A percentile compares a stretch with the other conserved stretches of the same genome.
Conservation (phyloP, 2,113 vertebrate species). For the Poecilia latipinna region DNA sequence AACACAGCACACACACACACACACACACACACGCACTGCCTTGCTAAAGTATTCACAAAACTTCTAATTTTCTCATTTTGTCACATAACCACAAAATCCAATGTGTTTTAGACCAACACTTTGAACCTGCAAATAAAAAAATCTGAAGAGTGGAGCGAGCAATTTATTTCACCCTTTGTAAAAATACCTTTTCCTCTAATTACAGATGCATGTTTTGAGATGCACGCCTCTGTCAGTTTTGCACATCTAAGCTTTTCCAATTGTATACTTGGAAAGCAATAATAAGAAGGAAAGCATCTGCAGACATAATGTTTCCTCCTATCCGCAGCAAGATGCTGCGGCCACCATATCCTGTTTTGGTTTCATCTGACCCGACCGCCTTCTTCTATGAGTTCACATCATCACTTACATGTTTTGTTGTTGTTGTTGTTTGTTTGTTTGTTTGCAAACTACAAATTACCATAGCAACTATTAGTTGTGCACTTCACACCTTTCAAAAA, state of each 20-base stretch:
- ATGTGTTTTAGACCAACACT: neutral
- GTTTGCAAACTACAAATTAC: neutral
- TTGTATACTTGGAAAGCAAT: neutral
- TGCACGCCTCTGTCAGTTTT: neutral
- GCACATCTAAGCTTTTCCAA: neutral
- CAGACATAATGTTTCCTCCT: neutral
- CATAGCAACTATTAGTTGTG: neutral
- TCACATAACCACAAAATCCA: neutral
- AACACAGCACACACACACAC: conserved; percentile 29
- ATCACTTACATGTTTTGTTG: no score
- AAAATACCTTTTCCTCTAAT: neutral
- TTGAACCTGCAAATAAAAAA: neutral
- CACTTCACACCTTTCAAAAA: no score
- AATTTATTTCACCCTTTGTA: neutral
- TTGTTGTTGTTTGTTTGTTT: no score
- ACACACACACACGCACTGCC: neutral
- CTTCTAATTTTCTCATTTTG: neutral
- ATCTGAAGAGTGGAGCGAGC: neutral
- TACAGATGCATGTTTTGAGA: neutral
- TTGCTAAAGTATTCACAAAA: neutral
- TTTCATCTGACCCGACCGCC: neutral
- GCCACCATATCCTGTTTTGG: neutral
- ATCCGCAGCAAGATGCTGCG: neutral
- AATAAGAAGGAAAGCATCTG: neutral
- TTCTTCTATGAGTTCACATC: no score